A percentile compares a stretch with the other conserved stretches of the same genome.
phyloP scores from a whole-genome alignment of 2,888 invertebrate species.

The Loripinus fragilis region DNA sequence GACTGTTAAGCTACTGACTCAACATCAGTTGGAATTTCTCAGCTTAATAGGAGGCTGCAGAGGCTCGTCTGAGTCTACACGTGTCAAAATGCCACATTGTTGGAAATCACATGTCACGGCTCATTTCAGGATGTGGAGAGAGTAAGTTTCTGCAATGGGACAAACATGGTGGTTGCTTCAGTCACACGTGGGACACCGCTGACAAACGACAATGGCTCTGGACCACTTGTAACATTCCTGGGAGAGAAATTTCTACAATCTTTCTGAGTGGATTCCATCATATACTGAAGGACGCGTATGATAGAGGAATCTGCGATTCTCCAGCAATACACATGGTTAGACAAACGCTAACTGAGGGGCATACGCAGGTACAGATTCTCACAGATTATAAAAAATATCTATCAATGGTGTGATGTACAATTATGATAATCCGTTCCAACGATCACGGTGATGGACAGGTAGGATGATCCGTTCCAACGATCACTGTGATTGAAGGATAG shows the following conservation, averaged over 20 bases:
- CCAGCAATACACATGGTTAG: slow-evolving; percentile 46
- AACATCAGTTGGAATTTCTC: too few species aligned
- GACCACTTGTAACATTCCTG: slow-evolving; percentile 57
- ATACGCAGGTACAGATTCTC: slow-evolving; percentile 37
- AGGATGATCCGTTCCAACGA: too few species aligned
- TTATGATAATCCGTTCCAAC: too few species aligned
- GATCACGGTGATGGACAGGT: too few species aligned
- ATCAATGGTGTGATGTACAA: too few species aligned
- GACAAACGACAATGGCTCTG: slow-evolving; percentile 62
- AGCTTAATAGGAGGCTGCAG: too few species aligned
- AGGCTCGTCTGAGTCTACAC: too few species aligned
- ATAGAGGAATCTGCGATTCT: slow-evolving; percentile 33
- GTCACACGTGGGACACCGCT: slow-evolving; percentile 61
- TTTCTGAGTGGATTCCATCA: slow-evolving; percentile 61
- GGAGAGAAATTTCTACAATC: slow-evolving; percentile 55
- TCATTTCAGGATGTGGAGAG: slow-evolving; percentile 47
- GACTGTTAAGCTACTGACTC: too few species aligned
- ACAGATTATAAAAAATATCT: too few species aligned
- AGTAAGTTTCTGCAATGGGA: slow-evolving; percentile 55
- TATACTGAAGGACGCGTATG: slow-evolving; percentile 50
- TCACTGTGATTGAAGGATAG: too few species aligned
- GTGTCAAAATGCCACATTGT: too few species aligned
- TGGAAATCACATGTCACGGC: too few species aligned
- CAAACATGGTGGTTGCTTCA: slow-evolving; percentile 52
- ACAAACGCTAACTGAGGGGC: slow-evolving; percentile 58